Conservation (phyloP, 2,888 invertebrate genomes). For the Actias luna region DNA sequence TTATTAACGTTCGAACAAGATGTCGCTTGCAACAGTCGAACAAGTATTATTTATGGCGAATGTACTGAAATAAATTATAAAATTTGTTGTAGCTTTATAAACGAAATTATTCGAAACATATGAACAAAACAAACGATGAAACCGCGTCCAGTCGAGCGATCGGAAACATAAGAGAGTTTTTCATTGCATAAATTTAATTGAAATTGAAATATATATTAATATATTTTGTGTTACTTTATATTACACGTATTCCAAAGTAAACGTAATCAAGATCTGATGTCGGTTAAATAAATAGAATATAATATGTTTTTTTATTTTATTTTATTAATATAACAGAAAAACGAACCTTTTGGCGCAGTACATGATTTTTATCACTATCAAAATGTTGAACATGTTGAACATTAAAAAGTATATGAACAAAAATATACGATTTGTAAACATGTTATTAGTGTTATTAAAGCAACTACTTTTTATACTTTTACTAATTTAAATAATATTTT, state of each 20-base stretch:
- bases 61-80: slow-evolving; percentile 1
- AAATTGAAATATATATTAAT: neutral
- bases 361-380: no score
- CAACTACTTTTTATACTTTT: no score
- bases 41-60: slow-evolving; percentile 1
- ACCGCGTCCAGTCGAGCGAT: slow-evolving; percentile 2
- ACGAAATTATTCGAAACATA: slow-evolving; percentile 5
- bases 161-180: neutral
- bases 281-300: no score
- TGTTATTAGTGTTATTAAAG: no score
- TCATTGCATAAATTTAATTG: neutral
- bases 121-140: slow-evolving; percentile 1
- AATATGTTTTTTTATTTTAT: no score
- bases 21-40: slow-evolving; percentile 1
- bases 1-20: neutral
- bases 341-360: no score
- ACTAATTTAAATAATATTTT: no score
- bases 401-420: no score
- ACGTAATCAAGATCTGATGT: neutral
- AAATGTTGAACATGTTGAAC: no score
- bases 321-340: no score
- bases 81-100: slow-evolving; percentile 8
- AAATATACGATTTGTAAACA: no score
- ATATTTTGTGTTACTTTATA: neutral
- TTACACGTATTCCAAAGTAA: neutral